Evolutionary conservation across 2,888 invertebrate species (phyloP), one percentile per base, ranked within the genome.

Genomic region (Marronus borbonicus): DNA sequence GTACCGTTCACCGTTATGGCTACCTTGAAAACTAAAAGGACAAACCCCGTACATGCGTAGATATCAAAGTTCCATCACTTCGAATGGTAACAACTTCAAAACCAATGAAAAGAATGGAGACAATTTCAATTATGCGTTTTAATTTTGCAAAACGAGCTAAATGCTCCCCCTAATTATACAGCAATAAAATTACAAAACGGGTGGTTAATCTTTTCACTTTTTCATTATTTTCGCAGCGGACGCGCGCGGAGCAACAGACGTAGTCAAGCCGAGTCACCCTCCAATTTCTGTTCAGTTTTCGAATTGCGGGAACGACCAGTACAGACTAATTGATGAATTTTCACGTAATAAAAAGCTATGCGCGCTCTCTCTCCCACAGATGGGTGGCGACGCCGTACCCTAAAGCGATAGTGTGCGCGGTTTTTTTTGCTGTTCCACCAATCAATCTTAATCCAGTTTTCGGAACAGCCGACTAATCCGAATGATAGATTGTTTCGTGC

Each of bases 241-340:
- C 60, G 14, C 72, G 14, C 58, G 10, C 12, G 8, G 12, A 44
- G 44, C 8, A 44, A 44, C 44, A 44, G 44, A 20, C 72, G 17
- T 44, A 60, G 58, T 58, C 72, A 17, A 52, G 52, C 69, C 14
- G 14, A 52, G 55, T 55, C 39, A 17, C 72, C 72, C 72, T 44
- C 72, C 58, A 60, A 72, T 72, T 72, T 17, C 17, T 17, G 55
- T n/a, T 20, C 60, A 49, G 72, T 74, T 74, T 44, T 74, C 44
- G 72, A 66, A 68, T 76, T 55, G 58, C 76, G 28, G 58, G 66
- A 36, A 76, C 76, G 55, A 50, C 76, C 36, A 39, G 76, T 17
- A 58, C 8, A 58, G 68, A 76, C 76, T 76, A 76, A 76, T 76
- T 76, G 76, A 76, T 76, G 66, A 66, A 68, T 68, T 68, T 76